A percentile compares a stretch with the other conserved stretches of the same genome.
Evolutionary conservation across 1,140 invertebrate species (phyloP).

Genomic region (Drosophila saltans): DNA sequence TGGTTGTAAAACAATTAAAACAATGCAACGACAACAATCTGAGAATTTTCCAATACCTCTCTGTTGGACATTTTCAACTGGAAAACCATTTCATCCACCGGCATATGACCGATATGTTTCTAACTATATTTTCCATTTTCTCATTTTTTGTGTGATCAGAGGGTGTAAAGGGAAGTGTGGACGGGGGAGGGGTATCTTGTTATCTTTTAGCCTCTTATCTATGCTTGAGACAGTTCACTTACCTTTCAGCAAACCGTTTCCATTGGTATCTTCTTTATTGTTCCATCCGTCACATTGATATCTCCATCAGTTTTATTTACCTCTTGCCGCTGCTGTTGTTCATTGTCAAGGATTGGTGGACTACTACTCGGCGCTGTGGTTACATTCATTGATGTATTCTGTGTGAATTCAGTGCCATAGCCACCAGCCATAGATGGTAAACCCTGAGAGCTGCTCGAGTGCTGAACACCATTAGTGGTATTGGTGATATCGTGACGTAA

Average conservation of each 20-base stretch:
- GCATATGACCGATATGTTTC: no score
- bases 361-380: slow-evolving; percentile 48
- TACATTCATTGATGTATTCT: slow-evolving; percentile 88
- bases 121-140: no score
- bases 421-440: slow-evolving; percentile 90
- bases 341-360: slow-evolving; percentile 8
- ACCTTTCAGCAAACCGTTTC: slow-evolving; percentile 84
- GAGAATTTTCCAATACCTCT: slow-evolving; percentile 17
- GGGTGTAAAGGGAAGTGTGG: no score
- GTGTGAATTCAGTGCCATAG: slow-evolving; percentile 84
- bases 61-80: slow-evolving; percentile 8
- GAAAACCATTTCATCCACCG: background rate
- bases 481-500: slow-evolving; percentile 84
- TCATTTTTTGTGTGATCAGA: no score
- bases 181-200: background rate
- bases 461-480: slow-evolving; percentile 85
- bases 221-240: slow-evolving; percentile 16
- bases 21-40: slow-evolving; percentile 26
- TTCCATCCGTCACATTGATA: slow-evolving; percentile 17
- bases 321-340: slow-evolving; percentile 26
- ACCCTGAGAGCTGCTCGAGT: slow-evolving; percentile 89
- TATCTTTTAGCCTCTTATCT: slow-evolving; percentile 6
- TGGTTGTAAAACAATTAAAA: slow-evolving; percentile 68
- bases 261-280: slow-evolving; percentile 82
- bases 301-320: background rate